Evolutionary conservation across 2,113 vertebrate species (phyloP), one percentile per base, ranked within the genome.

Genomic region (Cheirogaleus medius): DNA sequence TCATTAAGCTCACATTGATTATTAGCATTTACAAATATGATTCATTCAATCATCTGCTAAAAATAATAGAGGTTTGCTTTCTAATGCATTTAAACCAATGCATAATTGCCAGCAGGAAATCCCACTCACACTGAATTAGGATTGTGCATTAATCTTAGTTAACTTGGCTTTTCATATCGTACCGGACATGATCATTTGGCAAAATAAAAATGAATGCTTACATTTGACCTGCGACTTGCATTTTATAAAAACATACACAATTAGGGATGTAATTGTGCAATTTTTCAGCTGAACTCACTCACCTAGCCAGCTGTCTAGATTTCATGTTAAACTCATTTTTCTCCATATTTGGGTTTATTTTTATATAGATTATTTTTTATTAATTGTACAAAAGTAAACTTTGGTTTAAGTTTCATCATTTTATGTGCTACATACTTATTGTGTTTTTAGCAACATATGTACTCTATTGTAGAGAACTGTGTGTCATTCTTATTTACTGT

Each of bases 231-330:
- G 91, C 99, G 99, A 99, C 98, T 98, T 96, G 60, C 9, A 92
- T 87, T 99, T 99, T 99, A 99, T 98, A 98, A 99, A 99, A 99
- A 99, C 98, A 99, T 97, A 97, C 77, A 98, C 97, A 98, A 97
- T 98, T 98, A 98, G 95, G 92, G 76, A 89, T 96, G 83, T 97
- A 98, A 98, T 98, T 98, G 95, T 98, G 80, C 78, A 97, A 93
- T 97, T 98, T 98, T 98, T 98, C 97, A 98, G 84, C 91, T 95
- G 60, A 91, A 96, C 29, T 49, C 91, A 95, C 29, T 49, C 90
- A 95, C 97, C 17, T 0, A 95, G 92, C 96, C 94, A 98, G 98
- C 95, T 98, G 95, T 98, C 93, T 91, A 97, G 94, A 98, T 92
- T 95, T 98, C 89, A 96, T 94, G 86, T 94, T 97, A 94, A 94